Base-by-base conservation (phyloP, 1,140 invertebrate genomes). In the Metaphire vulgaris region DNA sequence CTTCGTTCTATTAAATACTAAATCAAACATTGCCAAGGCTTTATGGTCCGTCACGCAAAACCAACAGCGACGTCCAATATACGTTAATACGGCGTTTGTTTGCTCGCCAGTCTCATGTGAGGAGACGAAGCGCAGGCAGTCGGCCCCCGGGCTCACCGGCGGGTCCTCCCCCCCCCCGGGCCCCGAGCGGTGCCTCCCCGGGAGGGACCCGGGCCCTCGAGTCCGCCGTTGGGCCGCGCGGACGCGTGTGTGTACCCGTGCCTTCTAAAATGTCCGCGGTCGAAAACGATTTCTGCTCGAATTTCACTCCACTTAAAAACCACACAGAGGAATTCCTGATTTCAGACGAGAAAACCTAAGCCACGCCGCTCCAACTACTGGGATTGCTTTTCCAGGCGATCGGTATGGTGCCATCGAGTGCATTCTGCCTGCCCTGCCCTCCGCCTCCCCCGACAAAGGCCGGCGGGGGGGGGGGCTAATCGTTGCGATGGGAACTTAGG, bases 1-100 rank as follows among this genome's bases (percentile, higher is more conserved):
- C 41, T 56, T 56, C 41, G 41, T 56, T 21, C 41, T 56, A 56
- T 56, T 56, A 56, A 56, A 56, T 56, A 56, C 41, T 56, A 56
- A 56, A 56, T 56, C 41, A 56, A 56, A 56, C 41, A 56, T 56
- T 56, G 41, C 41, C 41, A 56, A n/a, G 41, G 6, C 41, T 56
- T 56, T 56, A 56, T 56, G 41, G 41, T 21, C 21, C 41, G 41
- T 56, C 41, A 56, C 41, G 41, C 21, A 56, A 56, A 56, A 56
- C 41, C 41, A 56, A 56, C 41, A 56, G 41, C 41, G 41, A 12
- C 41, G 41, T 12, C 41, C 41, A 56, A 56, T 56, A 56, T 56
- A 56, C 41, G 41, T 21, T 56, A 56, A 56, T 56, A 56, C 41
- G 41, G 41, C 41, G 41, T 56, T 56, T 56, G 41, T 56, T 56